Percentiles rank a stretch among this genome's conserved stretches.
phyloP scores from a whole-genome alignment of 1,140 invertebrate species.

The Oscheius sp. region DNA sequence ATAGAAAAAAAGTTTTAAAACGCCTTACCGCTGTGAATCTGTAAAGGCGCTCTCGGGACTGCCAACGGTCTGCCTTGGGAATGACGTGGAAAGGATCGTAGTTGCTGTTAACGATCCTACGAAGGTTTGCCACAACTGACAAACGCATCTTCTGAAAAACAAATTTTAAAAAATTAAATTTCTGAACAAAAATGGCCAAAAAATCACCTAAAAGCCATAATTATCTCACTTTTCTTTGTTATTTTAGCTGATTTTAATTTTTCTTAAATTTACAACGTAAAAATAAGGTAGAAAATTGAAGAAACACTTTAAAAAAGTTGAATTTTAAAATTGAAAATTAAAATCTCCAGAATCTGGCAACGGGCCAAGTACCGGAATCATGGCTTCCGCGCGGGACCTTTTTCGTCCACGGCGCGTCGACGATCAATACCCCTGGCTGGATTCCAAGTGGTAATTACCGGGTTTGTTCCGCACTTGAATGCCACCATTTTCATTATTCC shows the following conservation, averaged over 20 bases:
- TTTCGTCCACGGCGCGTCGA: neutral
- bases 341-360: too few species aligned
- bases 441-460: slow-evolving; percentile 6
- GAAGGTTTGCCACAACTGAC: slow-evolving; percentile 31
- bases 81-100: slow-evolving; percentile 51
- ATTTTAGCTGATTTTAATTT: too few species aligned
- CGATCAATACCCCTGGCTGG: slow-evolving; percentile 6
- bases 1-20: neutral
- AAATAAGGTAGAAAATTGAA: too few species aligned
- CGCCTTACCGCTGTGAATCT: slow-evolving; percentile 51
- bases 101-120: slow-evolving; percentile 49
- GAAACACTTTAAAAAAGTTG: too few species aligned
- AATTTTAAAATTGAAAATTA: too few species aligned
- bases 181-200: neutral
- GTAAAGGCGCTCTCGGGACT: slow-evolving; percentile 46
- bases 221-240: too few species aligned
- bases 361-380: too few species aligned
- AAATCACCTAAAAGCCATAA: neutral
- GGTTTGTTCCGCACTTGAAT: too few species aligned
- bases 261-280: too few species aligned
- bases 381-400: neutral
- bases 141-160: slow-evolving; percentile 45
- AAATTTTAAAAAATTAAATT: neutral
- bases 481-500: too few species aligned
- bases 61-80: slow-evolving; percentile 54